Base-by-base conservation (phyloP, 2,888 invertebrate species). In the Allophyes oxyacanthae region DNA sequence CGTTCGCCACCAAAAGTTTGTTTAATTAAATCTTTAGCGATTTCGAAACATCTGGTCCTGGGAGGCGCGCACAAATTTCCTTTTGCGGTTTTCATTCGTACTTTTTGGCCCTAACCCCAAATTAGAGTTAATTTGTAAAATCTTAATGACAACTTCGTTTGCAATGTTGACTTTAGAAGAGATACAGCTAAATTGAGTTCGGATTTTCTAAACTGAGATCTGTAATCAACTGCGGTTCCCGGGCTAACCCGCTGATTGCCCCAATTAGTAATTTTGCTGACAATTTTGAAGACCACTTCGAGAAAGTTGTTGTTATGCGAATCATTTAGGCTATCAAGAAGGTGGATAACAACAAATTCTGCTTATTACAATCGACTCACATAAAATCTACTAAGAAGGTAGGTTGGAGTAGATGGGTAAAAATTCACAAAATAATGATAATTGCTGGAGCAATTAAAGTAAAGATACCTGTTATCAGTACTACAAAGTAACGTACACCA, bases 21-120 rank as follows among this genome's bases (percentile, higher is more conserved):
- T 85, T 86, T 87, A 88, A 88, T 88, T 88, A 88, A 88, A 87
- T 88, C 86, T 84, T 77, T 67, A 75, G 75, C 81, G 83, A 81
- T 88, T 87, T 82, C 79, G 83, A 86, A 87, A 84, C 88, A 88
- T 85, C 86, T 87, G 86, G 82, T 69, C 75, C 80, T 66, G 45
- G 64, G 64, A 62, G 61, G 64, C 62, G 52, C 33, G 50, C 37
- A 25, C 36, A n/a, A 81, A 81, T 79, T 75, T 72, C 74, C 75
- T 76, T 72, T 68, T 62, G 79, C 64, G 79, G 77, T 70, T 75
- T 77, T 72, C 73, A 77, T 76, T 64, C 67, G 57, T 73, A 67
- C 72, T 73, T 69, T 68, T 63, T 54, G 65, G 56, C 44, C 48
- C 54, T 43, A 60, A 42, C 56, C 58, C 54, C 56, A 68, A 70